Base-by-base conservation (phyloP, 2,797 vertebrate genomes). In the Neostethus bicornis region DNA sequence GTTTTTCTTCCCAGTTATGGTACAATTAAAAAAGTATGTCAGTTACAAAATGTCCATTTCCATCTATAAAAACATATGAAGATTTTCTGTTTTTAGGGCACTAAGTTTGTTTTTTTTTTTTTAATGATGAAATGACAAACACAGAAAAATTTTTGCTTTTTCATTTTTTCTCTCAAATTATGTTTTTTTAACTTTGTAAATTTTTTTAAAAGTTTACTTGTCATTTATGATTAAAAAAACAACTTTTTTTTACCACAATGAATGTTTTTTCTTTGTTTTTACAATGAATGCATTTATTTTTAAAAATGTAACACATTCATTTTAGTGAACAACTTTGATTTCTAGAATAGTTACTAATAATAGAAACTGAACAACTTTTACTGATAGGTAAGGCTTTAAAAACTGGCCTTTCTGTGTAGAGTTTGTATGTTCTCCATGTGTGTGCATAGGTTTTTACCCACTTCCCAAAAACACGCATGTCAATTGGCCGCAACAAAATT, bases 211-310 rank as follows among this genome's bases (percentile, higher is more conserved):
- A 62, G 50, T 76, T 75, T 76, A 70, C 46, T 54, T 41, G 13
- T 65, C 38, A 70, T 44, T 70, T 39, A 48, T 61, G 48, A 53
- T 34, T 77, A 81, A 80, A 79, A 84, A 81, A 35, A 5, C 23
- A 23, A n/a, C n/a, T 75, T 75, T 85, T 60, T 84, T 83, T 69
- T 23, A 21, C 12, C 34, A 31, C 54, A 23, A 39, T 46, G 25
- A 46, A 8, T n/a, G n/a, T n/a, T n/a, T 32, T 38, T 37, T 64
- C 4, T 62, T 66, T 21, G 16, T 17, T n/a, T n/a, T n/a, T n/a
- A 6, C 6, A 61, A 39, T 41, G 14, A 37, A 17, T 5, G 11
- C n/a, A 11, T 17, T 14, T 14, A 13, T n/a, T n/a, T n/a, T n/a
- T n/a, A n/a, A n/a, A n/a, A n/a, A n/a, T n/a, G n/a, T n/a, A n/a